These are phyloP conservation scores for Lasioglossum albipes DNA, from an alignment of 1,140 invertebrate species.

Conservation along the genomic window DNA sequence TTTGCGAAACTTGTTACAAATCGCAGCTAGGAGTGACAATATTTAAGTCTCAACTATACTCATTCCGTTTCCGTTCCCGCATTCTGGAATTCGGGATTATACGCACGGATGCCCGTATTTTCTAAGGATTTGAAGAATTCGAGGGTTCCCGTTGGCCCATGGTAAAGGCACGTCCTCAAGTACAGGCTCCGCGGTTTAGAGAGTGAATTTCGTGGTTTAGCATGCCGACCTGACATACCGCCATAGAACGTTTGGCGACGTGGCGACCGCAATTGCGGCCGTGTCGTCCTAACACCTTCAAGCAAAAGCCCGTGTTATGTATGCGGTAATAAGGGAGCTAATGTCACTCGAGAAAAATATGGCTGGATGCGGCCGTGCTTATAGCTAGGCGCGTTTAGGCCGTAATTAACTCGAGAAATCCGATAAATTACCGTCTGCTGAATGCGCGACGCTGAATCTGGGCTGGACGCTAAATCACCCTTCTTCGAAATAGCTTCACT, in stretches of 20 bases:
- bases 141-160: background rate
- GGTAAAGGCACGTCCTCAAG: background rate
- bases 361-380: too few species aligned
- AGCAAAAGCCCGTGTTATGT: constrained; percentile 29
- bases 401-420: too few species aligned
- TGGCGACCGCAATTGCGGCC: constrained; percentile 43
- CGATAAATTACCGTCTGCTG: too few species aligned
- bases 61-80: too few species aligned
- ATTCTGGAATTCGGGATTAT: too few species aligned
- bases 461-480: too few species aligned
- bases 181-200: constrained; percentile 26
- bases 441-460: too few species aligned
- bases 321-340: constrained; percentile 22
- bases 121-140: background rate
- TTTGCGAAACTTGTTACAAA: too few species aligned
- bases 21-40: too few species aligned
- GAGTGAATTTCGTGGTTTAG: constrained; percentile 46
- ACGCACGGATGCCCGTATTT: background rate
- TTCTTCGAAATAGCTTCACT: too few species aligned
- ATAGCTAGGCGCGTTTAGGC: too few species aligned
- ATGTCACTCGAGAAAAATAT: background rate
- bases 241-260: constrained; percentile 44
- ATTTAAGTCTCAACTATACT: too few species aligned
- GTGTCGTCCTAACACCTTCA: constrained; percentile 39
- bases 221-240: constrained; percentile 36